phyloP scores from a whole-genome alignment of 2,888 invertebrate species.

The Strigamia transsilvanica region DNA sequence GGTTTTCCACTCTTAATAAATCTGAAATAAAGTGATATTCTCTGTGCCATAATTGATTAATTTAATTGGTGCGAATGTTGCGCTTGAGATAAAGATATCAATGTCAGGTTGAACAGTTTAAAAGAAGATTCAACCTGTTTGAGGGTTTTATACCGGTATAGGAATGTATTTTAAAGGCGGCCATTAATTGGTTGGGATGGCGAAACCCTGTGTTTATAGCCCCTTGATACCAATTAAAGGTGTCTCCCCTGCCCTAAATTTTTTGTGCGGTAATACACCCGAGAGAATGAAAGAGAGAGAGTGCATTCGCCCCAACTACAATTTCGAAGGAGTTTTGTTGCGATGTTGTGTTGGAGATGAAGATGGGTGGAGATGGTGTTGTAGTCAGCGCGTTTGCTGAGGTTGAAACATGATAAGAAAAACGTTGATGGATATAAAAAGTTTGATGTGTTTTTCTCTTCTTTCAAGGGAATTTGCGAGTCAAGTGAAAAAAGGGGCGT shows the following conservation, averaged over 20 bases:
- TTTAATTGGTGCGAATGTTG: not conserved
- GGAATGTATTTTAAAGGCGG: slow-evolving; percentile 43
- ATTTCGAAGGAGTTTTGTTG: slow-evolving; percentile 39
- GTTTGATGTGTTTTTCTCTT: slow-evolving; percentile 43
- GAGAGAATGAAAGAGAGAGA: slow-evolving; percentile 42
- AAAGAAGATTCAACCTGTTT: not conserved
- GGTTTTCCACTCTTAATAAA: not conserved
- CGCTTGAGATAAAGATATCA: slow-evolving; percentile 3
- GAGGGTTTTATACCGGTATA: slow-evolving; percentile 10
- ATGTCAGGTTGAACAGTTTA: slow-evolving; percentile 9
- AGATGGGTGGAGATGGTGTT: slow-evolving; percentile 40
- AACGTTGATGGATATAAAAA: slow-evolving; percentile 45
- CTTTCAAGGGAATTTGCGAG: slow-evolving; percentile 38
- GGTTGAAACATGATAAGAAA: slow-evolving; percentile 49
- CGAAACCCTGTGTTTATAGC: slow-evolving; percentile 38
- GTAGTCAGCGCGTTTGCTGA: slow-evolving; percentile 36
- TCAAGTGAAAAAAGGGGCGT: slow-evolving; percentile 6
- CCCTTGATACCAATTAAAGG: slow-evolving; percentile 47
- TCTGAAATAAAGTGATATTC: not conserved
- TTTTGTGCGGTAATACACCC: slow-evolving; percentile 38
- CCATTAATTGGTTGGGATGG: slow-evolving; percentile 47
- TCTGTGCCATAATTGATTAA: not conserved
- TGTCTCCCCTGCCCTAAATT: slow-evolving; percentile 33
- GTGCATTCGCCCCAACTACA: slow-evolving; percentile 43
- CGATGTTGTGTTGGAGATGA: slow-evolving; percentile 40